Evolutionary conservation across 2,888 invertebrate genomes (phyloP).

Genomic region (Drosophila borealis): DNA sequence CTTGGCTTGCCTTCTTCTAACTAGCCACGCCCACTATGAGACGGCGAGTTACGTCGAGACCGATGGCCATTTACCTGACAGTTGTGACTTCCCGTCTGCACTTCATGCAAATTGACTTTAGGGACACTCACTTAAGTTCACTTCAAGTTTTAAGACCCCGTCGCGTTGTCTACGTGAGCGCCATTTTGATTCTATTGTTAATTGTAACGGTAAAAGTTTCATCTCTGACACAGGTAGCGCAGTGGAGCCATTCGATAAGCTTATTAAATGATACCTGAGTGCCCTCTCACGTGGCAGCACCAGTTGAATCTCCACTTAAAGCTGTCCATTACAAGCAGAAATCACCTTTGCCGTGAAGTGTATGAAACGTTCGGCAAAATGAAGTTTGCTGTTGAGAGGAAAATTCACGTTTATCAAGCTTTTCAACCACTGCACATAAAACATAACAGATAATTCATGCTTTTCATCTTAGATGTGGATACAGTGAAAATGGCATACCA

Average conservation of each 20-base stretch:
- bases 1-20: constrained; percentile 23
- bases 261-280: constrained; percentile 16
- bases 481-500: background rate
- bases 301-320: background rate
- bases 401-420: background rate
- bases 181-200: constrained; percentile 35
- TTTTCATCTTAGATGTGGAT: background rate
- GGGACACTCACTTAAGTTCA: constrained; percentile 29
- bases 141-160: constrained; percentile 20
- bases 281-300: background rate
- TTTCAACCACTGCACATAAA: background rate
- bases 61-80: constrained; percentile 54
- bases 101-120: constrained; percentile 56
- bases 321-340: background rate
- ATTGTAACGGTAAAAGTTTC: constrained; percentile 31
- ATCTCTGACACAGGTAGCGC: background rate
- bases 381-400: background rate
- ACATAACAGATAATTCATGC: background rate
- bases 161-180: constrained; percentile 40
- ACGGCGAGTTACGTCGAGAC: constrained; percentile 11
- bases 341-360: background rate
- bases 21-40: constrained; percentile 9
- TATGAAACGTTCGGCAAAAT: background rate
- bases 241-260: constrained; percentile 5
- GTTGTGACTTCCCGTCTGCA: constrained; percentile 19